Percentiles rank a stretch among this genome's conserved stretches.
phyloP scores from a whole-genome alignment of 1,140 invertebrate species.

The Drepana arcuata region DNA sequence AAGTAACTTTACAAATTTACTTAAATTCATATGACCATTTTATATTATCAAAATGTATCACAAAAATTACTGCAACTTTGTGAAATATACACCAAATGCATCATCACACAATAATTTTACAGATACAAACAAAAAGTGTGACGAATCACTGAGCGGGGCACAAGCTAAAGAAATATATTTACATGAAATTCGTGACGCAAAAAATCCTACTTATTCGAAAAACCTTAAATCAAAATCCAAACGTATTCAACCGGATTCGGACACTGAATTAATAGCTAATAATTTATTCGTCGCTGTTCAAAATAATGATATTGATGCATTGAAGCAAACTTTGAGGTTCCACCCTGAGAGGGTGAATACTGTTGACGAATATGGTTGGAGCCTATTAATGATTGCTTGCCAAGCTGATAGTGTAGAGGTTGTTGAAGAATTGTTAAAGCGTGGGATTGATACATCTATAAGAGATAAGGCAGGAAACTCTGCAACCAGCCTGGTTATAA shows the following conservation, averaged over 20 bases:
- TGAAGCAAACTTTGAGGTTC: slow-evolving; percentile 29
- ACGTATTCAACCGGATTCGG: slow-evolving; percentile 12
- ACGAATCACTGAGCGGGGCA: slow-evolving; percentile 23
- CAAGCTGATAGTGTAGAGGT: slow-evolving; percentile 76
- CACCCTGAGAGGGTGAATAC: slow-evolving; percentile 72
- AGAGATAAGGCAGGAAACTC: slow-evolving; percentile 78
- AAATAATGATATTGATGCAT: slow-evolving; percentile 45
- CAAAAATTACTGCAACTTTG: slow-evolving; percentile 30
- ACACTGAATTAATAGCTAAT: slow-evolving; percentile 6
- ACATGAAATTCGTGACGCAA: slow-evolving; percentile 38
- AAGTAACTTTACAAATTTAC: background rate
- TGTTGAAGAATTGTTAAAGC: slow-evolving; percentile 75
- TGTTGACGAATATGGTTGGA: slow-evolving; percentile 83
- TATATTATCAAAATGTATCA: slow-evolving; percentile 18
- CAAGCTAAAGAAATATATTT: slow-evolving; percentile 47
- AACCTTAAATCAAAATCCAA: background rate
- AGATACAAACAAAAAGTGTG: slow-evolving; percentile 1
- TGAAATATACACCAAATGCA: slow-evolving; percentile 8
- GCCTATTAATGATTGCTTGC: slow-evolving; percentile 85
- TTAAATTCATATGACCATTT: background rate
- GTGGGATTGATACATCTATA: slow-evolving; percentile 73
- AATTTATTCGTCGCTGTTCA: slow-evolving; percentile 51
- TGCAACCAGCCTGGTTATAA: slow-evolving; percentile 77
- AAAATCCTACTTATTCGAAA: slow-evolving; percentile 8
- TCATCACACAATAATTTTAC: slow-evolving; percentile 1